Base-by-base conservation (phyloP, 2,888 invertebrate species). In the Tetragnatha montana region DNA sequence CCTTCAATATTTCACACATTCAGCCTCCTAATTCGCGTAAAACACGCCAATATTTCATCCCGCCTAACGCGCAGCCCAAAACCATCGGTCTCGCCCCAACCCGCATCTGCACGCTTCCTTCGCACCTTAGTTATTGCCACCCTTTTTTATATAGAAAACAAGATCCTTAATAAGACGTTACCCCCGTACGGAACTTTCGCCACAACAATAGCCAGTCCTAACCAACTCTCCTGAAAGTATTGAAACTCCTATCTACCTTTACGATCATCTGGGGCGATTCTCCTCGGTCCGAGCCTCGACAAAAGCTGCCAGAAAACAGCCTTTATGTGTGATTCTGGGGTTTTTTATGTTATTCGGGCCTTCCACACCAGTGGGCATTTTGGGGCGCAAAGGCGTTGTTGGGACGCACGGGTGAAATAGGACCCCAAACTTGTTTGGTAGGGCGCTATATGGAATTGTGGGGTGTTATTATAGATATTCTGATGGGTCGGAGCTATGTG, bases 341-440 rank as follows among this genome's bases (percentile, higher is more conserved):
- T 35, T 35, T 35, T 35, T 35, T 35, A 35, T 35, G 35, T 35
- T 35, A 35, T 35, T 35, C 75, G 22, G 47, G 71, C 75, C 35
- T 76, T 22, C 35, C 7, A 12, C 7, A 17, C 8, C 21, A 85
- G 70, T 69, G 71, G 68, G 76, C 19, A 69, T n/a, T 78, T 70
- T n/a, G 47, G 76, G 49, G 74, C 4, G 68, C 22, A 71, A 85
- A 85, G 70, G 51, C 71, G 85, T 78, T 85, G 85, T 85, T 85
- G 69, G 78, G 50, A 81, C 17, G 70, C 17, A 12, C 21, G 68
- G 75, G 69, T 85, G 79, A 85, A 85, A 85, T 85, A 79, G 70
- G 85, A 85, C 85, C 85, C 78, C 6, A 60, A 68, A 84, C 76
- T 51, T 79, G 78, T 78, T 71, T 51, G 47, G 68, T 50, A 1